Evolutionary conservation across 23 tunicate genomes (phyloP).

Genomic region (Phallusia fumigata): DNA sequence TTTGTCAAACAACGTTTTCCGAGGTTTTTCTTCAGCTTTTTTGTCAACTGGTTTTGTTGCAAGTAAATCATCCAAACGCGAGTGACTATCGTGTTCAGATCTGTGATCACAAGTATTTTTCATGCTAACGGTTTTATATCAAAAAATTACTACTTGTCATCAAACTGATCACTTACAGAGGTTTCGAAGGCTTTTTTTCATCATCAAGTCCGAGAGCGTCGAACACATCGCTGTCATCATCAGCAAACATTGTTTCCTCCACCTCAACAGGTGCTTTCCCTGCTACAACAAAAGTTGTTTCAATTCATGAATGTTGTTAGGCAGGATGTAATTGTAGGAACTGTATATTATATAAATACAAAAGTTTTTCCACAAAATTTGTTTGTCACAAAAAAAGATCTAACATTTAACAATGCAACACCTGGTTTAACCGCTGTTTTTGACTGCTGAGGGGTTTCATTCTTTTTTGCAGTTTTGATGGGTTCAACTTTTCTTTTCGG

Average conservation of each 20-base stretch:
- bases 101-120: too few species aligned
- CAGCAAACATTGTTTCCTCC: slow-evolving; percentile 47
- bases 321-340: too few species aligned
- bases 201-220: slow-evolving; percentile 36
- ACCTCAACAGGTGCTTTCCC: neutral
- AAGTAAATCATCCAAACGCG: neutral
- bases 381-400: too few species aligned
- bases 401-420: too few species aligned
- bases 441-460: too few species aligned
- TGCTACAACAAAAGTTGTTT: neutral
- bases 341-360: too few species aligned
- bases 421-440: too few species aligned
- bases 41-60: neutral
- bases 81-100: neutral
- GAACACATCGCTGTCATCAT: slow-evolving; percentile 45
- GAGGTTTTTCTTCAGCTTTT: neutral
- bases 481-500: neutral
- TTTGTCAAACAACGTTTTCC: slow-evolving; percentile 41
- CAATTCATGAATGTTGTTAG: too few species aligned
- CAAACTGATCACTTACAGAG: too few species aligned
- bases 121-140: too few species aligned
- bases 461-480: neutral
- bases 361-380: too few species aligned
- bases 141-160: too few species aligned
- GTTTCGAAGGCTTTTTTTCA: slow-evolving; percentile 27